Conservation (phyloP, 2,797 vertebrate species). For the Pogonophryne albipinna region DNA sequence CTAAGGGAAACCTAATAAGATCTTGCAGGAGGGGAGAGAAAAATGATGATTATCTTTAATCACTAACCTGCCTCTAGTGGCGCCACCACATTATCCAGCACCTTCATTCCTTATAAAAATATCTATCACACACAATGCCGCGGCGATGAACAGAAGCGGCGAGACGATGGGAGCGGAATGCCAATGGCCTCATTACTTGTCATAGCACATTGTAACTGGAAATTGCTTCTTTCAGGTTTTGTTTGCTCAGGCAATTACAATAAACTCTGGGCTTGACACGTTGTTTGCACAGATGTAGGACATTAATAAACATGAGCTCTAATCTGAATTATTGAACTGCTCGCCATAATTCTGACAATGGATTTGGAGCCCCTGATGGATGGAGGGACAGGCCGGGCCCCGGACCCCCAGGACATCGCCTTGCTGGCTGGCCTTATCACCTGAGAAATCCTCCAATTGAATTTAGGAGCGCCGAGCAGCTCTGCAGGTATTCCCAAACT, state of each 20-base stretch:
- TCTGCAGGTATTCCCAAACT: conserved; percentile 86
- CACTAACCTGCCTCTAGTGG: conserved; percentile 93
- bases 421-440: conserved; percentile 90
- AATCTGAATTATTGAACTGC: conserved; percentile 99
- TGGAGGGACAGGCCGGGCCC: conserved; percentile 65
- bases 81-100: conserved; percentile 91
- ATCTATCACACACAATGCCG: conserved; percentile 94
- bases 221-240: conserved; percentile 99
- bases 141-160: conserved; percentile 91
- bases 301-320: conserved; percentile 99
- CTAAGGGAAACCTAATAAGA: conserved; percentile 91
- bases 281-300: conserved; percentile 99
- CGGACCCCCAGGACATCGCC: conserved; percentile 87
- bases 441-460: conserved; percentile 92
- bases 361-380: conserved; percentile 89
- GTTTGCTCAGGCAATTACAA: conserved; percentile 99
- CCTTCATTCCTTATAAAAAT: conserved; percentile 97
- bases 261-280: conserved; percentile 99
- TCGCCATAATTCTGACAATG: conserved; percentile 96
- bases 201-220: conserved; percentile 99
- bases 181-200: conserved; percentile 99
- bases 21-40: conserved; percentile 70
- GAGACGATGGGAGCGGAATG: conserved; percentile 94
- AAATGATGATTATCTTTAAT: conserved; percentile 98
- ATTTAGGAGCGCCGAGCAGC: conserved; percentile 85